Evolutionary conservation across 2,888 invertebrate genomes (phyloP).

Genomic region (Drosophila helvetica): DNA sequence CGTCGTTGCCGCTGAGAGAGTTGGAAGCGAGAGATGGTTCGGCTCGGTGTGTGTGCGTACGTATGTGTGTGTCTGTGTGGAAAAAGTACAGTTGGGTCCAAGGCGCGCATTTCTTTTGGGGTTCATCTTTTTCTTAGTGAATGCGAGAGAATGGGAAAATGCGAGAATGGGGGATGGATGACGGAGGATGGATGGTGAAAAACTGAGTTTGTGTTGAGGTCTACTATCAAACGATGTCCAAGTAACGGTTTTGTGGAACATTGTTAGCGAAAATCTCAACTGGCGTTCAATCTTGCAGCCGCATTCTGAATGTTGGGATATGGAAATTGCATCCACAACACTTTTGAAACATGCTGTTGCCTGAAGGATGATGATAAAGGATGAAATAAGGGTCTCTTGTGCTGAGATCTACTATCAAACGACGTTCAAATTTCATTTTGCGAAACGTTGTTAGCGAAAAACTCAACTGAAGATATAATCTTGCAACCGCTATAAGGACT

Average conservation of each 20-base stretch:
- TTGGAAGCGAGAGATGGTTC: slow-evolving; percentile 19
- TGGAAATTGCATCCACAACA: slow-evolving; percentile 27
- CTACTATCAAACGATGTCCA: slow-evolving; percentile 58
- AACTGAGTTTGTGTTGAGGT: slow-evolving; percentile 51
- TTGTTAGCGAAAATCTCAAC: slow-evolving; percentile 69
- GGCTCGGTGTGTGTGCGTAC: slow-evolving; percentile 15
- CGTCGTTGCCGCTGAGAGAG: slow-evolving; percentile 17
- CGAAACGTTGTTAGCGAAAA: slow-evolving; percentile 69
- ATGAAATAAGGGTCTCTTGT: slow-evolving; percentile 21
- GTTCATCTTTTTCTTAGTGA: slow-evolving; percentile 37
- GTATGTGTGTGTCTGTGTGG: slow-evolving; percentile 26
- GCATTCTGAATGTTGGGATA: slow-evolving; percentile 26
- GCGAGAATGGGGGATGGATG: slow-evolving; percentile 6
- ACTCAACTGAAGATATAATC: slow-evolving; percentile 51
- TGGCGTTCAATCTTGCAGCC: slow-evolving; percentile 54
- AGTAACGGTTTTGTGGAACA: slow-evolving; percentile 40
- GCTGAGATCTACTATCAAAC: slow-evolving; percentile 71
- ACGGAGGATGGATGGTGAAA: slow-evolving; percentile 1
- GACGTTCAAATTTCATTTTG: slow-evolving; percentile 44
- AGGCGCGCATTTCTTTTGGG: slow-evolving; percentile 52
- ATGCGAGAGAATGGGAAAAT: background rate
- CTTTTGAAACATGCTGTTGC: slow-evolving; percentile 23
- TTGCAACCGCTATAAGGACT: slow-evolving; percentile 22
- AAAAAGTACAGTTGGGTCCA: slow-evolving; percentile 72
- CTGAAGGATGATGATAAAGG: background rate